phyloP scores from a whole-genome alignment of 2,797 vertebrate genomes.

The Dendrocincla tyrannina region DNA sequence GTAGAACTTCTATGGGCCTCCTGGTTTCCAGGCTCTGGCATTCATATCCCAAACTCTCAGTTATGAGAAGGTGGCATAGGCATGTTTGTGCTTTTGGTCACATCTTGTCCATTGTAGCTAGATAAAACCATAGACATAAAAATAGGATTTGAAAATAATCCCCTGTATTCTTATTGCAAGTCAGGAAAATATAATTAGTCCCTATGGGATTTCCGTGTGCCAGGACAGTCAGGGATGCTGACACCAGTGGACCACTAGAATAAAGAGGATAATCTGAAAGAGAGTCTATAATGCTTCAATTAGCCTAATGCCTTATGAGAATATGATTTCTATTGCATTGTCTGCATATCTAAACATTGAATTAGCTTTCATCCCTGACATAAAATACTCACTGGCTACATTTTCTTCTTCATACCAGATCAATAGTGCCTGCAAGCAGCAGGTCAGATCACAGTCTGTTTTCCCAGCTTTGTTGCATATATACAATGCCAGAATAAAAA shows the following conservation, averaged over 20 bases:
- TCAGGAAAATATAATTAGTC: slow-evolving; percentile 32
- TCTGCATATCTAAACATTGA: neutral
- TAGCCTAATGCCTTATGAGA: neutral
- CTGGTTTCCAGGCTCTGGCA: neutral
- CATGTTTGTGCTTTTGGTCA: neutral
- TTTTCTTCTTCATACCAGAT: neutral
- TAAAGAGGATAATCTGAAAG: slow-evolving; percentile 15
- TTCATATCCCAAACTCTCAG: neutral
- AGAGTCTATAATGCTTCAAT: slow-evolving; percentile 15
- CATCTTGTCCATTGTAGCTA: neutral
- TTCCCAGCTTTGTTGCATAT: neutral
- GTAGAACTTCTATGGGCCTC: neutral
- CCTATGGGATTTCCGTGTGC: neutral
- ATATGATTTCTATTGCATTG: neutral
- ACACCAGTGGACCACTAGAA: neutral
- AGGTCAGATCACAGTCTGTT: neutral
- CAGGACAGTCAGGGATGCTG: neutral
- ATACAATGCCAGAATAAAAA: neutral
- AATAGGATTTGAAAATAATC: slow-evolving; percentile 22
- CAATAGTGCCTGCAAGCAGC: neutral
- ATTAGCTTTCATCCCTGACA: neutral
- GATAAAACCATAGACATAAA: neutral
- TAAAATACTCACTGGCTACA: neutral
- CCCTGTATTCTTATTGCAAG: neutral
- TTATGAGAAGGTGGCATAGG: neutral